Conservation (phyloP, 2,797 vertebrate genomes). For the Melanotaenia trifasciata region DNA sequence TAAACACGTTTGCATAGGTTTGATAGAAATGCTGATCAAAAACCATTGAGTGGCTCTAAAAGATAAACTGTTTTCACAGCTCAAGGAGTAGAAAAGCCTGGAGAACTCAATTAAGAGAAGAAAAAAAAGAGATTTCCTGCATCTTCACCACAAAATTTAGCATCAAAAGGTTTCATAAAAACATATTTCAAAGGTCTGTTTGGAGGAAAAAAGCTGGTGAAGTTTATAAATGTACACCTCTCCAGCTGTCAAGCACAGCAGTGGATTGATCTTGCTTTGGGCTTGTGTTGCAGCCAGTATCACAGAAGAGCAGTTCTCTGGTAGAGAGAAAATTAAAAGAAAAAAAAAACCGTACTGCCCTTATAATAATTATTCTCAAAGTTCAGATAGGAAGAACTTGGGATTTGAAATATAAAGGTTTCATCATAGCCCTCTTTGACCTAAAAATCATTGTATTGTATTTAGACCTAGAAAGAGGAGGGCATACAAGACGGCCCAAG, state of each 20-base stretch:
- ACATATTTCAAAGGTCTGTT: not conserved
- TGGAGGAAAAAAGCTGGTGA: not conserved
- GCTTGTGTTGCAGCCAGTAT: too few relatives aligned
- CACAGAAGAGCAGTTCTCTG: not conserved
- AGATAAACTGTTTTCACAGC: not conserved
- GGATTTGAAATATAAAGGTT: not conserved
- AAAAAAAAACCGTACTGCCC: not conserved
- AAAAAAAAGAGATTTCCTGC: not conserved
- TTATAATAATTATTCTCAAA: not conserved
- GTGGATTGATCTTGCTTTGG: not conserved
- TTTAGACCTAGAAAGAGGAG: not conserved
- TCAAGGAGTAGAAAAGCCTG: not conserved
- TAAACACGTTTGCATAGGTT: too few relatives aligned
- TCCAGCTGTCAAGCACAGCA: not conserved
- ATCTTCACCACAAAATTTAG: not conserved
- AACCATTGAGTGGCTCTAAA: not conserved
- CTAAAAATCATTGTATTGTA: not conserved
- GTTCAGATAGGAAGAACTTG: not conserved
- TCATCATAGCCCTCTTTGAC: not conserved
- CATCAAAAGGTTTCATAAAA: not conserved
- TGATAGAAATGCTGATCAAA: not conserved
- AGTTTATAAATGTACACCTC: not conserved
- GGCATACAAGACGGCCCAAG: not conserved
- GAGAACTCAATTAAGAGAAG: not conserved
- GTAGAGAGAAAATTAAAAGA: not conserved